These are phyloP conservation scores for Gambusia affinis DNA, from an alignment of 2,113 vertebrate species.

Conservation along the genomic window DNA sequence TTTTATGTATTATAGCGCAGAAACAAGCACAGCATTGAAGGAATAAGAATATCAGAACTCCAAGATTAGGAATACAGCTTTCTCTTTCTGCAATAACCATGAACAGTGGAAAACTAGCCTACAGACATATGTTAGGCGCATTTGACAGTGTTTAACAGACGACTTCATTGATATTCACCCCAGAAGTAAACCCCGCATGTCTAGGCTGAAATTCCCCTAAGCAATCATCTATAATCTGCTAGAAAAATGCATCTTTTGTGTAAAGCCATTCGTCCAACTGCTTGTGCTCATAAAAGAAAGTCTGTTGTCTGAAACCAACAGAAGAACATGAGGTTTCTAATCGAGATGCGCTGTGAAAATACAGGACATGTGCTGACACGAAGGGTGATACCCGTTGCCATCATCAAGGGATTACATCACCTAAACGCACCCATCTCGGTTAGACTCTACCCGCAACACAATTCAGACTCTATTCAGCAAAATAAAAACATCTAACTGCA, in stretches of 20 bases:
- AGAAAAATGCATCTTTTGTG: slow-evolving; percentile 17
- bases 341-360: slow-evolving; percentile 30
- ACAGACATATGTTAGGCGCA: slow-evolving; percentile 2
- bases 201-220: slow-evolving; percentile 18
- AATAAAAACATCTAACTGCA: background rate
- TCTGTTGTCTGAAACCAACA: slow-evolving; percentile 46
- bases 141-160: slow-evolving; percentile 1
- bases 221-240: background rate
- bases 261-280: slow-evolving; percentile 17
- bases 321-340: slow-evolving; percentile 59
- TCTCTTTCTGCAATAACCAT: slow-evolving; percentile 9
- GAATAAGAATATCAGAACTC: background rate
- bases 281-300: slow-evolving; percentile 41
- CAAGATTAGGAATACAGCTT: background rate
- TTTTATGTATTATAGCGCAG: no score
- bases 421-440: slow-evolving; percentile 28
- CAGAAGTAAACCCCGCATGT: background rate
- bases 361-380: slow-evolving; percentile 70
- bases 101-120: slow-evolving; percentile 34
- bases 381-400: slow-evolving; percentile 49
- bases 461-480: background rate
- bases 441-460: slow-evolving; percentile 9
- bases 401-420: slow-evolving; percentile 44
- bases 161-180: slow-evolving; percentile 21
- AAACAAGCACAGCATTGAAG: background rate